Conservation (phyloP, 2,113 vertebrate species). For the Notothenia coriiceps region DNA sequence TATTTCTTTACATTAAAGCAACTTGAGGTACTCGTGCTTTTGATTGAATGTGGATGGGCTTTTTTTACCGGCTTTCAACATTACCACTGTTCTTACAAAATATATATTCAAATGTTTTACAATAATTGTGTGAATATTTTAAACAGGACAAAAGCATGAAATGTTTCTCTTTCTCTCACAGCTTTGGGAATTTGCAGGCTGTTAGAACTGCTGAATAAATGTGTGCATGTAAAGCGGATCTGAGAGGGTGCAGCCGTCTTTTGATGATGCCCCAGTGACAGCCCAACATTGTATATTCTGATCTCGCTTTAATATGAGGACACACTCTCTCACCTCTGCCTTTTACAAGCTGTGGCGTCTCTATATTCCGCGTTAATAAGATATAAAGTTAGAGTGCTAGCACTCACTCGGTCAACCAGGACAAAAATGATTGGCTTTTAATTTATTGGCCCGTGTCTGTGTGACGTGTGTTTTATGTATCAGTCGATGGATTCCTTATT, state of each 20-base stretch:
- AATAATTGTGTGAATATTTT: no score
- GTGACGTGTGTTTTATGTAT: constrained; percentile 47
- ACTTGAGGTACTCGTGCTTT: not conserved
- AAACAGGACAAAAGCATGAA: constrained; percentile 4
- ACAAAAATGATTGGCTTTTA: constrained; percentile 70
- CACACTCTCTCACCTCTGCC: constrained; percentile 51
- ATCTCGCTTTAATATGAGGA: constrained; percentile 40
- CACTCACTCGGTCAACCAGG: constrained; percentile 61
- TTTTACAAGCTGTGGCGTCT: constrained; percentile 58
- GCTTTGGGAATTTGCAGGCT: constrained; percentile 1
- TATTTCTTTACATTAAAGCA: not conserved
- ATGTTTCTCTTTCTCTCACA: constrained; percentile 5
- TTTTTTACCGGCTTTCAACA: constrained; percentile 1
- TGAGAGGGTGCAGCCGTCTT: not conserved
- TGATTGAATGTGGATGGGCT: constrained; percentile 11
- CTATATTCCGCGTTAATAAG: constrained; percentile 61
- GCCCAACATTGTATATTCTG: not conserved
- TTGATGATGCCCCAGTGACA: constrained; percentile 16
- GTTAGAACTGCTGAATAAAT: constrained; percentile 21
- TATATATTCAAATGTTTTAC: no score
- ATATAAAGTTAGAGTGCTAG: constrained; percentile 55
- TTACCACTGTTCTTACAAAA: constrained; percentile 3
- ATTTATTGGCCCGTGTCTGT: constrained; percentile 55
- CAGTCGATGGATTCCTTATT: constrained; percentile 52
- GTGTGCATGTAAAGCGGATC: constrained; percentile 5